Base-by-base conservation (phyloP, 1,140 invertebrate genomes). In the Pteromalus puparum region DNA sequence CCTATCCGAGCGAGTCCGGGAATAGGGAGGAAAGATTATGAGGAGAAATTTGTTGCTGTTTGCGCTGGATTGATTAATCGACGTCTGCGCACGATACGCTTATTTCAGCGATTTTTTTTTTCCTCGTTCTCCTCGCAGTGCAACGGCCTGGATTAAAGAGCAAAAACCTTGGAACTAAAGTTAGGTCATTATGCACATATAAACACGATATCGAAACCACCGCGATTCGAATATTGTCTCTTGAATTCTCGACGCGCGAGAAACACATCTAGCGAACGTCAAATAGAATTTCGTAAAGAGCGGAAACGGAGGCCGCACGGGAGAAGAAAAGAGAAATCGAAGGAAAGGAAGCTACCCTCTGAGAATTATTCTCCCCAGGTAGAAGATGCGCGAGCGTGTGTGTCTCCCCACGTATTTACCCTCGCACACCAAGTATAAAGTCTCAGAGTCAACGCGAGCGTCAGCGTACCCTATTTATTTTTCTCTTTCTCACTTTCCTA, bases 321-420 rank as follows among this genome's bases (percentile, higher is more conserved):
- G 42, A 48, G 24, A 72, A 30, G 15, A 53, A 81, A 73, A 81
- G 28, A 5, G 24, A 81, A 73, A 53, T 72, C 68, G 26, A 81
- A 48, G 77, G 67, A 79, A 68, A 81, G 42, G 65, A 68, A 80
- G 65, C 28, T 48, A 21, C 73, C 79, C 79, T 2, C 28, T 46
- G 79, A 81, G 79, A 81, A 70, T 79, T 72, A 81, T 81, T 81
- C 24, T 70, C 38, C 79, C 79, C 30, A 46, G 79, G 38, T 81
- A 48, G 38, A 79, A 79, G 30, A 67, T 53, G 12, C 38, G 38
- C 7, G 24, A 38, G 70, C 12, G 13, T 34, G 18, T 18, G 12
- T 77, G 53, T 65, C 28, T 2, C 21, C 21, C 1, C 68, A 72
- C 28, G 21, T 81, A 72, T 73, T 72, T 53, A 73, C 30, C 3